Evolutionary conservation across 2,797 vertebrate genomes (phyloP).

Genomic region (Pampus argenteus): DNA sequence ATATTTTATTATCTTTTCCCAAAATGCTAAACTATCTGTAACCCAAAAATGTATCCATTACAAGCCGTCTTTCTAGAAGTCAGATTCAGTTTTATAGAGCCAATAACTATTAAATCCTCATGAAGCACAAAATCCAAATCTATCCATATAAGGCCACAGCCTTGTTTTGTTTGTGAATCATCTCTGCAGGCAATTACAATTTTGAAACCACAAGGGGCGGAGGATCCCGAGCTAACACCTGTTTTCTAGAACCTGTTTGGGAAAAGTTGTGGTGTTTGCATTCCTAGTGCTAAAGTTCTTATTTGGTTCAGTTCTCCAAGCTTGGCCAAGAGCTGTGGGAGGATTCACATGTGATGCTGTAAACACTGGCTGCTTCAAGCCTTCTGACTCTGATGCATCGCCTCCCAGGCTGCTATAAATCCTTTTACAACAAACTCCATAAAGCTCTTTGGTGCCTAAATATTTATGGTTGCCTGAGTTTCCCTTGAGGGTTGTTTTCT

Average conservation of each 20-base stretch:
- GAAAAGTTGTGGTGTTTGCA: conserved; percentile 74
- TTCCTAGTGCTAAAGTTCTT: conserved; percentile 79
- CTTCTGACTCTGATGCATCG: conserved; percentile 77
- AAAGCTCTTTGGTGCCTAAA: conserved; percentile 88
- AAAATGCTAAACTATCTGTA: not conserved
- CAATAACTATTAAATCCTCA: conserved; percentile 36
- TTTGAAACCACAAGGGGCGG: conserved; percentile 52
- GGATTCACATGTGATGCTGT: conserved; percentile 71
- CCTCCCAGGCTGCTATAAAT: conserved; percentile 83
- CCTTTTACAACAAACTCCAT: conserved; percentile 88
- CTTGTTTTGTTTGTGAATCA: conserved; percentile 71
- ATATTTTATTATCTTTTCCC: conserved; percentile 8
- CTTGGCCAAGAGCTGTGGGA: conserved; percentile 71
- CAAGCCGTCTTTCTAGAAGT: conserved; percentile 4
- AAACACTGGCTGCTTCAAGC: conserved; percentile 73
- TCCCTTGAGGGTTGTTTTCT: conserved; percentile 84
- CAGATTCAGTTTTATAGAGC: conserved; percentile 37
- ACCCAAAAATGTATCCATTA: conserved; percentile 8
- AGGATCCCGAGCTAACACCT: conserved; percentile 76
- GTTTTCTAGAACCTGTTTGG: conserved; percentile 79
- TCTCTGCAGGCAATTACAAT: conserved; percentile 55
- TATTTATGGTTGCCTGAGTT: conserved; percentile 87
- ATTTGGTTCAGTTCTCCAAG: conserved; percentile 78
- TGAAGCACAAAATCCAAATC: conserved; percentile 29
- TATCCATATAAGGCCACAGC: conserved; percentile 75